Conservation (phyloP, 2,113 vertebrate species). For the Rutilus rutilus region DNA sequence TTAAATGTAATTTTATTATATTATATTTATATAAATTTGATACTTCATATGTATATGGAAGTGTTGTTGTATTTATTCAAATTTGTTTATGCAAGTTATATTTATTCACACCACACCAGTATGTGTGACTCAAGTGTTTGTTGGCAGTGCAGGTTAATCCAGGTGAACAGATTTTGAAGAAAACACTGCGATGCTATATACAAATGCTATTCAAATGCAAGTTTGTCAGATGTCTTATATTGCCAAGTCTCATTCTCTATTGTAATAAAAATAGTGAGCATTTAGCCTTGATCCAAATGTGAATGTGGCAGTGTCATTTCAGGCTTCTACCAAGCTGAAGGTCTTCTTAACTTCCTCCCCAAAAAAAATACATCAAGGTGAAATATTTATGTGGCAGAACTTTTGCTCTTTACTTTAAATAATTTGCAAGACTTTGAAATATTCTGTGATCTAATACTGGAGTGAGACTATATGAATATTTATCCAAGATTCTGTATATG, state of each 20-base stretch:
- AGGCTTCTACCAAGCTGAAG: background rate
- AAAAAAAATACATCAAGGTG: slow-evolving; percentile 8
- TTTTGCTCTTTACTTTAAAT: background rate
- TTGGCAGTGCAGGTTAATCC: background rate
- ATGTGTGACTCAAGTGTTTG: too few relatives aligned
- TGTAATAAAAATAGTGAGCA: background rate
- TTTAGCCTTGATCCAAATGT: background rate
- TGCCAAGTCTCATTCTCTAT: background rate
- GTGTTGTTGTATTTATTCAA: too few relatives aligned
- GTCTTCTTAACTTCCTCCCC: background rate
- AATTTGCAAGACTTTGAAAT: slow-evolving; percentile 1
- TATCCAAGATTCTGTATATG: background rate
- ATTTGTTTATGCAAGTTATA: too few relatives aligned
- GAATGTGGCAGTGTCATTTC: background rate
- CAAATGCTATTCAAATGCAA: too few relatives aligned
- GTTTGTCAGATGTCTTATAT: too few relatives aligned
- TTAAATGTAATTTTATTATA: too few relatives aligned
- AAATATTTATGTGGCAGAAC: slow-evolving; percentile 20
- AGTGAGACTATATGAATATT: slow-evolving; percentile 5
- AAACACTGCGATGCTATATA: too few relatives aligned
- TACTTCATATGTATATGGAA: too few relatives aligned
- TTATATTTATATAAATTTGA: too few relatives aligned
- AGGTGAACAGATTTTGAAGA: background rate
- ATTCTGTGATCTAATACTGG: background rate
- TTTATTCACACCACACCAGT: too few relatives aligned